Evolutionary conservation across 2,797 vertebrate genomes (phyloP), one percentile per base, ranked within the genome.

Genomic region (Gadopsis marmoratus): DNA sequence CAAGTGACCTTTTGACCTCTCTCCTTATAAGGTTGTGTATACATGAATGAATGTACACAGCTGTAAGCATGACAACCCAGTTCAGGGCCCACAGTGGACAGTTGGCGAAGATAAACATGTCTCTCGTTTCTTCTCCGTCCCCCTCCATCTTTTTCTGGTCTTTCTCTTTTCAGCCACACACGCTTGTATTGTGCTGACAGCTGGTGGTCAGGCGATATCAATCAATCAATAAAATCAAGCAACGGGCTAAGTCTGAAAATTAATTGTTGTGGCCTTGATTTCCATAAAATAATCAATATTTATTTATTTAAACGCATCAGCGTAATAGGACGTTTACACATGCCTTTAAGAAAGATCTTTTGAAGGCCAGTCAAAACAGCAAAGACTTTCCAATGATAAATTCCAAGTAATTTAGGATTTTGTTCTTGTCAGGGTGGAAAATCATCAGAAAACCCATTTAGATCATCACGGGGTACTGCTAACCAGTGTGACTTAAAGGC

Each of bases 11-110:
- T 23, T 43, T 79, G 78, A 84, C 71, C 74, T 21, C 7, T 63
- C 45, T 76, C 80, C 83, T 64, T 84, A 78, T 81, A 88, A 45
- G 82, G 86, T 31, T 47, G 17, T 73, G 85, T 73, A 41, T 87
- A 75, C 31, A 23, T 31, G 58, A 17, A 47, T 67, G 56, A 67
- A 90, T 69, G 55, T 91, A 80, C 80, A 79, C 79, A 85, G 54
- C 58, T 3, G 47, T 78, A 48, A 71, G 56, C 63, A 62, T 65
- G 69, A 81, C 67, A 87, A 76, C 56, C 50, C 4, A 11, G 71
- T 47, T 66, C 66, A 14, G 76, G 76, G 45, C 60, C 62, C 62
- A 58, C 53, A 60, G 53, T 60, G 56, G 71, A 62, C 74, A 48
- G 78, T 81, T 12, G 6, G 21, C 50, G 58, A 47, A 60, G 60